A percentile compares a stretch with the other conserved stretches of the same genome.
phyloP scores from a whole-genome alignment of 2,797 vertebrate species.

The Sebastes taczanowskii region DNA sequence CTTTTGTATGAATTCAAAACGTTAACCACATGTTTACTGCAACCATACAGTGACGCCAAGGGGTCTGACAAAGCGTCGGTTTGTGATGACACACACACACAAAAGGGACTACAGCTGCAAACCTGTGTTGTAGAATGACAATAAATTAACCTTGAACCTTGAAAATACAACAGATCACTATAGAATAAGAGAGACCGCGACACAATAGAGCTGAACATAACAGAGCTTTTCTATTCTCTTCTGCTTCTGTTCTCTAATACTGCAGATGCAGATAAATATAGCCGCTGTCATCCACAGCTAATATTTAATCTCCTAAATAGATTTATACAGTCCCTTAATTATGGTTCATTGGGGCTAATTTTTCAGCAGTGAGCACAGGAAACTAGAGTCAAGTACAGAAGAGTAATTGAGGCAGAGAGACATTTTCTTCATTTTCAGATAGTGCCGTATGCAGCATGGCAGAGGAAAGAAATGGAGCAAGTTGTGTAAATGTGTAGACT shows the following conservation, averaged over 20 bases:
- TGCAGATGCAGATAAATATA: neutral
- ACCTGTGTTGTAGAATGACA: neutral
- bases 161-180: neutral
- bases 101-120: neutral
- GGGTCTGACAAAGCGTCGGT: too few relatives aligned
- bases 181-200: neutral
- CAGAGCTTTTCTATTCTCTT: neutral
- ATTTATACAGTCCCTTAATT: constrained; percentile 36
- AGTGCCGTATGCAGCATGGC: neutral
- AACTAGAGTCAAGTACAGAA: constrained; percentile 10
- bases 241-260: neutral
- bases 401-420: neutral
- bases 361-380: constrained; percentile 34
- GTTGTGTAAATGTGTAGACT: neutral
- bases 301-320: constrained; percentile 43
- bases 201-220: neutral
- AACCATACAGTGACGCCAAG: too few relatives aligned
- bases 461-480: neutral
- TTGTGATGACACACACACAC: too few relatives aligned
- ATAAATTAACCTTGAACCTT: neutral
- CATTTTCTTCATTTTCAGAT: neutral
- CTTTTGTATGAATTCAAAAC: too few relatives aligned
- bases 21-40: too few relatives aligned
- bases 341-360: constrained; percentile 40
- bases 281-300: neutral